These are phyloP conservation scores for Macrocentrus cingulum DNA, from an alignment of 1,140 invertebrate genomes.

Conservation along the genomic window DNA sequence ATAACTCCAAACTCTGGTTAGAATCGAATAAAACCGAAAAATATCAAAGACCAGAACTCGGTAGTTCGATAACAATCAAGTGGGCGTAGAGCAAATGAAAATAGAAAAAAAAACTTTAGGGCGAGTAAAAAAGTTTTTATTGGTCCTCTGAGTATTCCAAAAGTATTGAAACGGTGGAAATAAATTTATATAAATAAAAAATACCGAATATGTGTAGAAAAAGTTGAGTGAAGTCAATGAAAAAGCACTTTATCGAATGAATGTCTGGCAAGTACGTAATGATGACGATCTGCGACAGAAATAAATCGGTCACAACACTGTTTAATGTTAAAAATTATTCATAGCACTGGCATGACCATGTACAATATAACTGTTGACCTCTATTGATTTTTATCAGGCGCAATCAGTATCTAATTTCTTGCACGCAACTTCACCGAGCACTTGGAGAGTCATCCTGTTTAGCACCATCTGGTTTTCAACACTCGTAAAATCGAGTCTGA, in stretches of 20 bases:
- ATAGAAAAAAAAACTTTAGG: slow-evolving; percentile 4
- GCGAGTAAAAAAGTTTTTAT: slow-evolving; percentile 1
- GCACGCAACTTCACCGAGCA: slow-evolving; percentile 2
- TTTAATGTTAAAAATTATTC: slow-evolving; percentile 2
- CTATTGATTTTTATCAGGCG: slow-evolving; percentile 8
- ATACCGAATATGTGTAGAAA: too few relatives aligned
- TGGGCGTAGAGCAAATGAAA: not conserved
- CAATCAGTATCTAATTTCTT: slow-evolving; percentile 11
- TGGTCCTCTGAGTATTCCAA: not conserved
- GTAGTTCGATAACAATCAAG: too few relatives aligned
- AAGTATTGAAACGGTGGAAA: not conserved
- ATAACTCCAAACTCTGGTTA: too few relatives aligned
- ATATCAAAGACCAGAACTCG: too few relatives aligned
- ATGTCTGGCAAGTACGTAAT: not conserved
- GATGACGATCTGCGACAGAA: not conserved
- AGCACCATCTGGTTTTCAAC: too few relatives aligned
- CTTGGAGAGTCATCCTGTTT: not conserved
- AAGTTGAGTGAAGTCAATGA: not conserved
- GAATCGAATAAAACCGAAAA: too few relatives aligned
- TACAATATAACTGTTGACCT: slow-evolving; percentile 5
- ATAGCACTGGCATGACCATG: slow-evolving; percentile 2
- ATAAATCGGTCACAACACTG: not conserved
- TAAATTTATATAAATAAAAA: too few relatives aligned
- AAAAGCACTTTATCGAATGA: not conserved
- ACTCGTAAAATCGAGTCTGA: too few relatives aligned